Base-by-base conservation (phyloP, 2,113 vertebrate genomes). In the Pandion haliaetus region DNA sequence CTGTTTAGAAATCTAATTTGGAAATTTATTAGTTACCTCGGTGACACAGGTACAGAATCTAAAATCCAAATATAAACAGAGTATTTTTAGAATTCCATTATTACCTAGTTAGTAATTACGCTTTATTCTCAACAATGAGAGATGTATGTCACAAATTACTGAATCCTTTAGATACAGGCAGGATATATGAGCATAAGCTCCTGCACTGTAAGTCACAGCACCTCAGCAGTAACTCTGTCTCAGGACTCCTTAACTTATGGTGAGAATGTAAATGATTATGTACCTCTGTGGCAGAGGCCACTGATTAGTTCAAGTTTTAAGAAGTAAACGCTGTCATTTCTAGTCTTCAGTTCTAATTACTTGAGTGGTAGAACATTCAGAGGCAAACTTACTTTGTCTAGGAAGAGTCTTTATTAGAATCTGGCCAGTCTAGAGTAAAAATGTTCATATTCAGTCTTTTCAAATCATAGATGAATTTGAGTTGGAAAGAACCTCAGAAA, bases 401-500 rank as follows among this genome's bases (percentile, higher is more conserved):
- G 29, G 16, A 47, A 24, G 6, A 54, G 15, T 45, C 25, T 67
- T 29, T 3, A 2, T 87, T 86, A 55, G n/a, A 92, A 59, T 59
- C 17, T 54, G 17, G 2, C n/a, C 23, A 24, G 34, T 80, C 32
- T 67, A 18, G 29, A 66, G 8, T 65, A 34, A 72, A 82, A 77
- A 34, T 14, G 55, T 25, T 86, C 12, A 4, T 34, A 40, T 70
- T 50, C 18, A 26, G 23, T 6, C 2, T 80, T 55, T 77, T 36
- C 29, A 83, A 74, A 55, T 80, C 10, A 6, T 34, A 25, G 45
- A 36, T 0, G 0, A 65, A n/a, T 45, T 57, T 70, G 36, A 12
- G 8, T 70, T 84, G 54, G 49, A 91, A 61, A 45, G 12, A 77
- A 44, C 12, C 5, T 77, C 29, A 31, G 40, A 54, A 67, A 10